Base-by-base conservation (phyloP, 1,140 invertebrate species). In the Drosophila mojavensis region DNA sequence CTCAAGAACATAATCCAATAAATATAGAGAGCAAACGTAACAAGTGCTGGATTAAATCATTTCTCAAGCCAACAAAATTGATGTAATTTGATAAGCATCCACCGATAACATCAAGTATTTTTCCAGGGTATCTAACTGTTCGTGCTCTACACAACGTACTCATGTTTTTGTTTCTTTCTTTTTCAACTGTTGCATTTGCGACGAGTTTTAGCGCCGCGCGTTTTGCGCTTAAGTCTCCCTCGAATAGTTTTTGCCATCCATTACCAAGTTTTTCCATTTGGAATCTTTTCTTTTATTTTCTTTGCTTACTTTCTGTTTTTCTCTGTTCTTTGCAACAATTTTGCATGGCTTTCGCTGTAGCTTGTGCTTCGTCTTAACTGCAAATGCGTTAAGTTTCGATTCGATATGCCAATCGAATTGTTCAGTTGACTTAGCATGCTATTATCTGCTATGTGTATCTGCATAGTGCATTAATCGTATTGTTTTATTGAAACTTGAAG, bases 301-400 rank as follows among this genome's bases (percentile, higher is more conserved):
- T 33, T 6, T 33, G 9, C 6, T 33, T 33, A 33, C 33, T 15
- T 13, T 17, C 30, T 9, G 1, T n/a, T 50, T 13, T 50, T 24
- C 47, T 5, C 65, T 71, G 78, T 65, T 56, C 36, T 74, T 50
- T 6, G 26, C 62, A 81, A 81, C 54, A 82, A 53, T 51, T 75
- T 79, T 73, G 54, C 43, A 61, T 63, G 78, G 63, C 54, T 77
- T 67, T 68, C 59, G 48, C 55, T 81, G 61, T 50, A 69, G 75
- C 72, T 68, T 65, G 56, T 76, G 11, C 65, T 28, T 54, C 51
- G 64, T 77, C 76, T 69, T 17, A 41, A 55, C 67, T 43, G 41
- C 28, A 28, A 69, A 76, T 69, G 43, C 64, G 15, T 45, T 1
- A 45, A 45, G 43, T 45, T 45, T 45, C 43, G 43, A 47, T 47